Conservation (phyloP, 2,113 vertebrate species). For the Indicator indicator region DNA sequence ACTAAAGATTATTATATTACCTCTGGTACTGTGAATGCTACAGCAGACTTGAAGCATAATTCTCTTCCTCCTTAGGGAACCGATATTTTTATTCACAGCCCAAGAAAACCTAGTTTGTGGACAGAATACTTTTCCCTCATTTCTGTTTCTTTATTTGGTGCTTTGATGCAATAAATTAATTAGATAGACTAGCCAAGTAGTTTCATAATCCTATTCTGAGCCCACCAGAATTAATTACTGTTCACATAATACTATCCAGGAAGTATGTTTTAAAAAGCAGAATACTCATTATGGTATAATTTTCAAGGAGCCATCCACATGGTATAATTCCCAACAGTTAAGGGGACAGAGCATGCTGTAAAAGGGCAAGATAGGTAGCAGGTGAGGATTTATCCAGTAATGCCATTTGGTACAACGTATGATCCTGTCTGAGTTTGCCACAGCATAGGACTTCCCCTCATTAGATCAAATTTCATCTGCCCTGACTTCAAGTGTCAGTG, state of each 20-base stretch:
- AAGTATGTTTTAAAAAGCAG: constrained; percentile 58
- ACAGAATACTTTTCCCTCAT: neutral
- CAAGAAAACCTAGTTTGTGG: constrained; percentile 35
- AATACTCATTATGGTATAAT: constrained; percentile 46
- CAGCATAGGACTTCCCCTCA: neutral
- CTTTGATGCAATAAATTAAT: constrained; percentile 63
- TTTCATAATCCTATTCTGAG: constrained; percentile 56
- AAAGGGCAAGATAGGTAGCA: neutral
- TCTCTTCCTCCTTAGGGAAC: constrained; percentile 45
- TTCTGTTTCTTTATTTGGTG: constrained; percentile 57
- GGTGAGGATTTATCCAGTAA: neutral
- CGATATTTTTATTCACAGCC: constrained; percentile 48
- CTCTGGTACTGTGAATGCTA: constrained; percentile 30
- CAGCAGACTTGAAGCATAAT: constrained; percentile 25
- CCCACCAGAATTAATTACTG: constrained; percentile 61
- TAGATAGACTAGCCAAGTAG: constrained; percentile 53
- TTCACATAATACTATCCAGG: constrained; percentile 53
- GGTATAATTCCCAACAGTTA: neutral
- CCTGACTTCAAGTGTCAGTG: neutral
- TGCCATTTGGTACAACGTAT: neutral
- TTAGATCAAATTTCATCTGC: neutral
- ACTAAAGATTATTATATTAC: constrained; percentile 44
- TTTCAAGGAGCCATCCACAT: neutral
- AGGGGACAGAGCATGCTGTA: neutral
- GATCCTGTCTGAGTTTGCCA: neutral